Evolutionary conservation across 2,113 vertebrate species (phyloP).

Genomic region (Mohoua ochrocephala): DNA sequence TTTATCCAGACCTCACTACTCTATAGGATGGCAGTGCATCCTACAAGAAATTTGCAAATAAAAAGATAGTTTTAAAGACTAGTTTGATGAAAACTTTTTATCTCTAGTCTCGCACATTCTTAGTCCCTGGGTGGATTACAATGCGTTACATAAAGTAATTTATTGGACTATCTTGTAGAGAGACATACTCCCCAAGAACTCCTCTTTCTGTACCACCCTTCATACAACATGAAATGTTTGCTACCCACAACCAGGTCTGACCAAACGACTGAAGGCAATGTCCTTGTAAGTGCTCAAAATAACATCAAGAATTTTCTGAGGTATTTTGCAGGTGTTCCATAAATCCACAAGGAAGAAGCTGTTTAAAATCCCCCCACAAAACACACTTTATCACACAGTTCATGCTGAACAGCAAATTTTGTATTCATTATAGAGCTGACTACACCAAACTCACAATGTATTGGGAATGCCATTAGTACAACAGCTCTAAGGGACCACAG

Average conservation of each 20-base stretch:
- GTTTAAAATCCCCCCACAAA: background rate
- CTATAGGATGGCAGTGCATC: background rate
- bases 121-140: background rate
- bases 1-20: background rate
- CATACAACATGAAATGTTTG: background rate
- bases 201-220: background rate
- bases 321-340: background rate
- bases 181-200: background rate
- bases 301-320: background rate
- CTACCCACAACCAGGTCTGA: background rate
- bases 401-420: background rate
- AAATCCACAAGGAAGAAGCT: background rate
- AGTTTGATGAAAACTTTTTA: background rate
- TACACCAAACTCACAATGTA: background rate
- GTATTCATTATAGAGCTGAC: background rate
- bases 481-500: background rate
- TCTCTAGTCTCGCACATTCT: background rate
- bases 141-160: background rate
- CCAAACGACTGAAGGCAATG: background rate
- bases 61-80: background rate
- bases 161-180: background rate
- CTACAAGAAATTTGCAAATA: background rate
- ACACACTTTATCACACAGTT: background rate
- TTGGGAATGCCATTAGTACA: background rate
- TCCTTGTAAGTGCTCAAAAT: background rate